Base-by-base conservation (phyloP, 2,797 vertebrate species). In the Serranus cabrilla region DNA sequence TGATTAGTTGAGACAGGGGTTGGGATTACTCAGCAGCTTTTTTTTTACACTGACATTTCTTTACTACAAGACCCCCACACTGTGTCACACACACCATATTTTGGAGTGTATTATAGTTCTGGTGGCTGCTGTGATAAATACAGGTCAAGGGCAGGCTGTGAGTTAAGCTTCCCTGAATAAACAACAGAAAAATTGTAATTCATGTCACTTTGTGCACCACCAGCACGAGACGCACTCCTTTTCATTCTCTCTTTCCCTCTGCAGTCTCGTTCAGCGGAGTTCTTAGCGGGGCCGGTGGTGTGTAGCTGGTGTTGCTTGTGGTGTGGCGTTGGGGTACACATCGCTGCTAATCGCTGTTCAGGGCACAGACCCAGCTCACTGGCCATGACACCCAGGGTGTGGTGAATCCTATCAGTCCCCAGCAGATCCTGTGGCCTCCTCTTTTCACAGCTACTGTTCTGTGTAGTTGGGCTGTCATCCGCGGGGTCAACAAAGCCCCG, bases 341-440 rank as follows among this genome's bases (percentile, higher is more conserved):
- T 82, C 46, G 21, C 51, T 71, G 63, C 78, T 91, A 92, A 92
- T 92, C 88, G 52, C 86, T 66, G 80, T 84, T 81, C 25, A 64
- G 80, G 84, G 90, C 88, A 90, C 59, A 57, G 84, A 56, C 81
- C 85, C 87, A 88, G 81, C 78, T 84, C 86, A 82, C 74, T 83
- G 69, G 68, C 88, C 81, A 70, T 90, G 81, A 86, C 83, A 87
- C 83, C 83, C 87, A 87, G 83, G 81, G 76, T 76, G 84, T 85
- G 77, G 71, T 84, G 87, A 90, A 91, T 89, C 85, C 82, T 91
- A 90, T 92, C 87, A 80, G 78, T 55, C 71, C 57, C 49, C 73
- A 7, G 40, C 89, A 92, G 84, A 89, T 72, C 64, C 83, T 4
- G 76, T 82, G 71, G 62, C 75, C 81, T 69, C 66, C 55, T 59